These are phyloP conservation scores for Exephanes ischioxanthus DNA, from an alignment of 2,888 invertebrate species.

Conservation along the genomic window DNA sequence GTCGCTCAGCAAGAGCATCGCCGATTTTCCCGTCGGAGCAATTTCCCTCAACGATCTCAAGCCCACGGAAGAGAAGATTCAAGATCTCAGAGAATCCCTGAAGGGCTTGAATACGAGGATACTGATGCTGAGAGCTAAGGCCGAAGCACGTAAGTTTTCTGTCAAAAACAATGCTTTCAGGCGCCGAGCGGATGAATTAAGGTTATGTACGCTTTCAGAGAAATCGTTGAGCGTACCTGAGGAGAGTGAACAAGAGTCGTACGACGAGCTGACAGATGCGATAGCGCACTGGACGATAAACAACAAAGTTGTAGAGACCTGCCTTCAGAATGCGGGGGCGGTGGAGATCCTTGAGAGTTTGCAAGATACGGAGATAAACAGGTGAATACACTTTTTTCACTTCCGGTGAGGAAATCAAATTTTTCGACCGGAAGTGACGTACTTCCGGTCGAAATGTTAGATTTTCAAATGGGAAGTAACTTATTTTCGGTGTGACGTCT, in stretches of 20 bases:
- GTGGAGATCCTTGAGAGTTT: slow-evolving; percentile 38
- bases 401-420: too few species aligned
- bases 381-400: slow-evolving; percentile 1
- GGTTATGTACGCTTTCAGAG: slow-evolving; percentile 16
- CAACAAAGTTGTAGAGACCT: slow-evolving; percentile 48
- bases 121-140: slow-evolving; percentile 57
- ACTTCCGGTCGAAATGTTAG: too few species aligned
- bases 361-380: slow-evolving; percentile 37
- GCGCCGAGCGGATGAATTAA: neutral
- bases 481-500: too few species aligned
- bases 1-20: slow-evolving; percentile 60
- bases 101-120: slow-evolving; percentile 63
- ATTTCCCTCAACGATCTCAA: slow-evolving; percentile 69
- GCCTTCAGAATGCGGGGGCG: slow-evolving; percentile 52
- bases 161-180: neutral
- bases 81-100: slow-evolving; percentile 60
- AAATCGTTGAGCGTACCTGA: slow-evolving; percentile 19
- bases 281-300: slow-evolving; percentile 52
- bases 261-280: slow-evolving; percentile 57
- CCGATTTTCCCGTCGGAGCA: slow-evolving; percentile 70
- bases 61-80: slow-evolving; percentile 68
- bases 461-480: too few species aligned
- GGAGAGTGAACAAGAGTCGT: slow-evolving; percentile 41
- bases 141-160: slow-evolving; percentile 58
- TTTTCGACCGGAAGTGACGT: neutral